Evolutionary conservation across 2,888 invertebrate genomes (phyloP).

Genomic region (Nemotelus nigrinus): DNA sequence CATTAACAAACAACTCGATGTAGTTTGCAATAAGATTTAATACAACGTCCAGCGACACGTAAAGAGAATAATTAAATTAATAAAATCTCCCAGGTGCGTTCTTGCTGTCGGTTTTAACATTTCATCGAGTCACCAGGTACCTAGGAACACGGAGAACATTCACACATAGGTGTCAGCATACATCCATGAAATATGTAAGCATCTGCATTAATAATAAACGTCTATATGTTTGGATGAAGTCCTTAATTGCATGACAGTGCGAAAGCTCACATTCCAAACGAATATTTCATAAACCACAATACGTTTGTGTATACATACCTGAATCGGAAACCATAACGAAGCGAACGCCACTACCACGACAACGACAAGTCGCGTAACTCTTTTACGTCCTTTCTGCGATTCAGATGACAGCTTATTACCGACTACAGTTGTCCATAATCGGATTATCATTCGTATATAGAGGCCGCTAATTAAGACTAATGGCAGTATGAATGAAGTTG

Average conservation of each 20-base stretch:
- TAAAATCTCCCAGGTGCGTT: slow-evolving; percentile 10
- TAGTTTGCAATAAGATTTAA: slow-evolving; percentile 31
- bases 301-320: slow-evolving; percentile 70
- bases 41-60: slow-evolving; percentile 20
- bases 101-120: not conserved
- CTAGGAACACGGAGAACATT: slow-evolving; percentile 1
- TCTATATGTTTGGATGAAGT: not conserved
- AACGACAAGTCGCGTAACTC: slow-evolving; percentile 90
- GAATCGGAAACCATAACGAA: slow-evolving; percentile 94
- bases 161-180: not conserved
- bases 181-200: not conserved
- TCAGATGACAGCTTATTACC: slow-evolving; percentile 83
- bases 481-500: slow-evolving; percentile 87
- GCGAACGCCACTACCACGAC: slow-evolving; percentile 93
- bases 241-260: not conserved
- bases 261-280: too few relatives aligned
- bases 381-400: slow-evolving; percentile 78
- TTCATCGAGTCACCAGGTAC: slow-evolving; percentile 7
- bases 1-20: slow-evolving; percentile 1
- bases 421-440: slow-evolving; percentile 84
- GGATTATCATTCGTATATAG: slow-evolving; percentile 88
- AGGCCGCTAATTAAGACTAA: slow-evolving; percentile 84
- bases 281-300: not conserved
- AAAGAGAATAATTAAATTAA: slow-evolving; percentile 41
- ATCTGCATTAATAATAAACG: too few relatives aligned